Evolutionary conservation across 2,888 invertebrate genomes (phyloP).

Genomic region (Tipula confusa): DNA sequence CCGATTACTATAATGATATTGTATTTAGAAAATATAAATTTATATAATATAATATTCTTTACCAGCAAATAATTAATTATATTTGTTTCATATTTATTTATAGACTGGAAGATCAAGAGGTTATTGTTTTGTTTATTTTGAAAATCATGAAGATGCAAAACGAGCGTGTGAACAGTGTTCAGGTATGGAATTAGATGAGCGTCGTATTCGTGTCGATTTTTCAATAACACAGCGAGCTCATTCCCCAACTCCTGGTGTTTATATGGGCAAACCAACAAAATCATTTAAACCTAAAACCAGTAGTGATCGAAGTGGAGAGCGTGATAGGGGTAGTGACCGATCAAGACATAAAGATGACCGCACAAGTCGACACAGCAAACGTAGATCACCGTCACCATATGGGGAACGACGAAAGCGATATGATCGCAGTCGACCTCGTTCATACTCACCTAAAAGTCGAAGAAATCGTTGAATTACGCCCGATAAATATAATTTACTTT

Average conservation of each 20-base stretch:
- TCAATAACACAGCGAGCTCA: conserved; percentile 95
- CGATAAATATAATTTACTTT: not conserved
- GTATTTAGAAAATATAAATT: not conserved
- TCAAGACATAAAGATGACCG: conserved; percentile 38
- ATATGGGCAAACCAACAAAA: conserved; percentile 86
- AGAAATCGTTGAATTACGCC: not conserved
- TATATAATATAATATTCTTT: not conserved
- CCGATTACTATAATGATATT: not conserved
- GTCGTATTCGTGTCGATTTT: conserved; percentile 90
- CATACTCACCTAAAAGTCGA: conserved; percentile 40
- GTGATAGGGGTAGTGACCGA: conserved; percentile 32
- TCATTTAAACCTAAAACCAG: not conserved
- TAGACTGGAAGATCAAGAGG: conserved; percentile 90
- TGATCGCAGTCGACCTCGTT: conserved; percentile 41
- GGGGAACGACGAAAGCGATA: conserved; percentile 39
- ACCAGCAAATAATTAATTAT: no score
- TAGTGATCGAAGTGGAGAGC: not conserved
- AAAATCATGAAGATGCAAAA: conserved; percentile 81
- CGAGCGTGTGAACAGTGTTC: conserved; percentile 90
- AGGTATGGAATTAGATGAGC: conserved; percentile 91
- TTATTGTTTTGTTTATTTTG: conserved; percentile 95
- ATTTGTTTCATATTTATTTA: conserved; percentile 42
- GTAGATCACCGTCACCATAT: conserved; percentile 39
- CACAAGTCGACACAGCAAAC: conserved; percentile 31
- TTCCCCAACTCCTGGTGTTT: conserved; percentile 95